Conservation (phyloP, 2,888 invertebrate genomes). For the Blastobasis lacticolella region DNA sequence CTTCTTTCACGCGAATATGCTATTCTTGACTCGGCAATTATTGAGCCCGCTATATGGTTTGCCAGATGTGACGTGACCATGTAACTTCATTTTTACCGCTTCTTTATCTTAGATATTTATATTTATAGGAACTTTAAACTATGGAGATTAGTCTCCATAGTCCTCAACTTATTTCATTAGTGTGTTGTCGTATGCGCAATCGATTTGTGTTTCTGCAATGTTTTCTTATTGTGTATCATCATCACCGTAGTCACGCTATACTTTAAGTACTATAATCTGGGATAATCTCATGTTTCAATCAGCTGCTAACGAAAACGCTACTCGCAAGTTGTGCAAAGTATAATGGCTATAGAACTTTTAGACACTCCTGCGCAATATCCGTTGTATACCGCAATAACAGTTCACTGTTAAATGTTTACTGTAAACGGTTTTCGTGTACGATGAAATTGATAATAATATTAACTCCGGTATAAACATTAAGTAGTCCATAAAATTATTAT, state of each 20-base stretch:
- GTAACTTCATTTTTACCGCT: too few relatives aligned
- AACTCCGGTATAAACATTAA: not conserved
- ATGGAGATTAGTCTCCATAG: not conserved
- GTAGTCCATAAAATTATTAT: too few relatives aligned
- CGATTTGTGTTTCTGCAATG: not conserved
- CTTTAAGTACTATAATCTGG: not conserved
- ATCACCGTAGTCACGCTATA: not conserved
- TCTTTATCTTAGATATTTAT: too few relatives aligned
- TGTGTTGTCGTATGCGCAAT: not conserved
- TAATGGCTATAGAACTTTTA: conserved; percentile 8
- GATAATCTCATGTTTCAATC: not conserved
- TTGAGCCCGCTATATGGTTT: not conserved
- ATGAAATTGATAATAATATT: not conserved
- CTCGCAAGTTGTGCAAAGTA: conserved; percentile 5
- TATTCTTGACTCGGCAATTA: conserved; percentile 2
- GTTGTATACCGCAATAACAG: conserved; percentile 7
- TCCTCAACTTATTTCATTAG: not conserved
- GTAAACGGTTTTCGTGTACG: not conserved
- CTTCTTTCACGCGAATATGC: conserved; percentile 14
- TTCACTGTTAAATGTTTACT: conserved; percentile 4
- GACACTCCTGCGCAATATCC: conserved; percentile 8
- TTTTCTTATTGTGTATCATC: not conserved
- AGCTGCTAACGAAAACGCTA: not conserved
- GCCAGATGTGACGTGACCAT: not conserved
- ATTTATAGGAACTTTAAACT: too few relatives aligned